A percentile compares a stretch with the other conserved stretches of the same genome.
These are phyloP conservation scores for Poeciliopsis prolifica DNA, from an alignment of 2,113 vertebrate species.

Conservation along the genomic window DNA sequence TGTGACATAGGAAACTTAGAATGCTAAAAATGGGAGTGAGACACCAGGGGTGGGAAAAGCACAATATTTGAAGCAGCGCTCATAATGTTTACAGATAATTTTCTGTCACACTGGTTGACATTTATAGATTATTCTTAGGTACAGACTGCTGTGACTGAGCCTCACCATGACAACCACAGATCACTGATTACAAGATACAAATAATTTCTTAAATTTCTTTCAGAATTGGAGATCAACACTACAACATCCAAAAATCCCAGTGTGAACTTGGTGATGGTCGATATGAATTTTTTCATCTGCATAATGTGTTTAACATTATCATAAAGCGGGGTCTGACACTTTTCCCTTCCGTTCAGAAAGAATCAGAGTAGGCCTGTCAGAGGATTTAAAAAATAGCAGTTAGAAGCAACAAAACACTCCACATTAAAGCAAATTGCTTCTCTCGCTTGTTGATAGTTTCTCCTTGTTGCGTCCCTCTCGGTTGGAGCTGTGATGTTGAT, in stretches of 20 bases:
- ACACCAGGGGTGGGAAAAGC: no score
- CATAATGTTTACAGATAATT: no score
- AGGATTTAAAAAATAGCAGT: slow-evolving; percentile 54
- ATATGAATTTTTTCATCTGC: neutral
- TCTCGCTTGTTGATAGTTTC: slow-evolving; percentile 52
- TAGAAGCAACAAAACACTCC: slow-evolving; percentile 61
- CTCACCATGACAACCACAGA: no score
- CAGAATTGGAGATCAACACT: neutral
- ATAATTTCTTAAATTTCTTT: neutral
- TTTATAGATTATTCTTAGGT: no score
- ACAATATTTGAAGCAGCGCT: no score
- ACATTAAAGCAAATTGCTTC: slow-evolving; percentile 67
- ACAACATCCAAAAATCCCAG: neutral
- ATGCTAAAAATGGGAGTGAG: no score
- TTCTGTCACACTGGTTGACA: no score
- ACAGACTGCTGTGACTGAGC: no score
- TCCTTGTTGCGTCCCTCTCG: slow-evolving; percentile 50
- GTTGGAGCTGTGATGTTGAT: slow-evolving; percentile 60
- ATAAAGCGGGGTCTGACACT: slow-evolving; percentile 3
- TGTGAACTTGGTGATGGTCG: neutral
- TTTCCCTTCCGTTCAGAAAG: slow-evolving; percentile 39
- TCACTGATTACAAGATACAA: no score
- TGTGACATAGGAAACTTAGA: no score
- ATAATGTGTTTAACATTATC: slow-evolving; percentile 18
- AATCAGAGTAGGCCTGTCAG: slow-evolving; percentile 31